These are phyloP conservation scores for Laticauda laticaudata DNA, from an alignment of 2,113 vertebrate genomes.

Conservation along the genomic window DNA sequence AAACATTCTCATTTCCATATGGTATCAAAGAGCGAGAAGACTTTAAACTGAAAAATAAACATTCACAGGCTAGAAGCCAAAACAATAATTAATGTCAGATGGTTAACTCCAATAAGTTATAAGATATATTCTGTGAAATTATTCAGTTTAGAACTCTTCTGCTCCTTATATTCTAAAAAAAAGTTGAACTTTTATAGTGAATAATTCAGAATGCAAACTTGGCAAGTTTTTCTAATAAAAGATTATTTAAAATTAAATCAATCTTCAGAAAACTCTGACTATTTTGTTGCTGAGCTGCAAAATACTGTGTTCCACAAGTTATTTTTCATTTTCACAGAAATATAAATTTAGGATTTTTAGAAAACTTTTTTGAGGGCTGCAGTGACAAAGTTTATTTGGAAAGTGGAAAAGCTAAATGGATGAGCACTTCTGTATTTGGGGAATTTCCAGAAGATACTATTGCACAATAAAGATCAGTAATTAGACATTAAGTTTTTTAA, in stretches of 20 bases:
- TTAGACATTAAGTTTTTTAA: slow-evolving; percentile 87
- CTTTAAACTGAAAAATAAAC: slow-evolving; percentile 90
- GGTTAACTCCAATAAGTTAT: slow-evolving; percentile 85
- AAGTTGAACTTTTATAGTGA: slow-evolving; percentile 55
- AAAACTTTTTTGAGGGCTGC: slow-evolving; percentile 68
- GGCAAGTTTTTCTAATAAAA: slow-evolving; percentile 13
- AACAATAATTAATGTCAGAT: slow-evolving; percentile 89
- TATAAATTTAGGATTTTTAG: slow-evolving; percentile 63
- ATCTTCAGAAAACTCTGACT: slow-evolving; percentile 58
- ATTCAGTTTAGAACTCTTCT: slow-evolving; percentile 73
- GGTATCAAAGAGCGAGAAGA: slow-evolving; percentile 91
- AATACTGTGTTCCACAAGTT: slow-evolving; percentile 69
- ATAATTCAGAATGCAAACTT: slow-evolving; percentile 49
- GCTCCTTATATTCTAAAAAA: slow-evolving; percentile 65
- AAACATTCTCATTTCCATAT: slow-evolving; percentile 92
- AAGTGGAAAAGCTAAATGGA: slow-evolving; percentile 81
- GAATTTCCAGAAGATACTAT: slow-evolving; percentile 95
- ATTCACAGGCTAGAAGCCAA: slow-evolving; percentile 86
- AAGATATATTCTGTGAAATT: slow-evolving; percentile 81
- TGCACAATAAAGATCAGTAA: slow-evolving; percentile 92
- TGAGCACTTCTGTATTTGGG: slow-evolving; percentile 89
- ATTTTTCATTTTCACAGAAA: slow-evolving; percentile 61
- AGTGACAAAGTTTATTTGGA: slow-evolving; percentile 80
- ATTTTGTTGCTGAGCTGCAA: slow-evolving; percentile 73
- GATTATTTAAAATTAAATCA: slow-evolving; percentile 43